A percentile compares a stretch with the other conserved stretches of the same genome.
phyloP scores from a whole-genome alignment of 2,888 invertebrate species.

The Leucania comma region DNA sequence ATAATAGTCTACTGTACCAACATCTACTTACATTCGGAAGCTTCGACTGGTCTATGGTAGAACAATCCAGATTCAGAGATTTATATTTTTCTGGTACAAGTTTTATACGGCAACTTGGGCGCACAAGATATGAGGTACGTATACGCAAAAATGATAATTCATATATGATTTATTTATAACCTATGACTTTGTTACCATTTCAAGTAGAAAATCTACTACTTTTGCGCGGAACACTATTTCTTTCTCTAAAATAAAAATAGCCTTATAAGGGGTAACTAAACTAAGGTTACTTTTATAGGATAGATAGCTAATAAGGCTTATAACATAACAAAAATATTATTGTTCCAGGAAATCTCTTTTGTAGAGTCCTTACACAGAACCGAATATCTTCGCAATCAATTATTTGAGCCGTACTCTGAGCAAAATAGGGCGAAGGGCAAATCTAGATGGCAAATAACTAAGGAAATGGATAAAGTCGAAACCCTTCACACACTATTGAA shows the following conservation, averaged over 20 bases:
- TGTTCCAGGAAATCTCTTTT: conserved; percentile 62
- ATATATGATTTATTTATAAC: neutral
- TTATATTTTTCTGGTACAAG: conserved; percentile 66
- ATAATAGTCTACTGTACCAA: conserved; percentile 75
- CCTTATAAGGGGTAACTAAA: no score
- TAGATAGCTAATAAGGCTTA: no score
- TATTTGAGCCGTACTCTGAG: conserved; percentile 58
- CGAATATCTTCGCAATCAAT: conserved; percentile 41
- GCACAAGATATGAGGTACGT: conserved; percentile 58
- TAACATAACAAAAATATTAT: neutral
- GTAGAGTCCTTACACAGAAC: conserved; percentile 54
- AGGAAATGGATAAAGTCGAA: conserved; percentile 63
- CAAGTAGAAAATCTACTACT: no score
- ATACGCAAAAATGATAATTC: neutral
- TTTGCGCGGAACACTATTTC: no score
- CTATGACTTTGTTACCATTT: no score
- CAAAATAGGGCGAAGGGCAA: conserved; percentile 51
- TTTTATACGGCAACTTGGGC: conserved; percentile 62
- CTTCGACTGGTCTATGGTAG: conserved; percentile 72
- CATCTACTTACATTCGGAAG: conserved; percentile 74
- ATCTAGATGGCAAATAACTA: conserved; percentile 26
- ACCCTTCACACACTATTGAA: conserved; percentile 66
- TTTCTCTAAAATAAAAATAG: no score
- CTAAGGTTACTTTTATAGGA: no score
- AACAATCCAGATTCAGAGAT: conserved; percentile 55